A percentile compares a stretch with the other conserved stretches of the same genome.
These are phyloP conservation scores for Eubasilissa splendida DNA, from an alignment of 2,888 invertebrate genomes.

Conservation along the genomic window DNA sequence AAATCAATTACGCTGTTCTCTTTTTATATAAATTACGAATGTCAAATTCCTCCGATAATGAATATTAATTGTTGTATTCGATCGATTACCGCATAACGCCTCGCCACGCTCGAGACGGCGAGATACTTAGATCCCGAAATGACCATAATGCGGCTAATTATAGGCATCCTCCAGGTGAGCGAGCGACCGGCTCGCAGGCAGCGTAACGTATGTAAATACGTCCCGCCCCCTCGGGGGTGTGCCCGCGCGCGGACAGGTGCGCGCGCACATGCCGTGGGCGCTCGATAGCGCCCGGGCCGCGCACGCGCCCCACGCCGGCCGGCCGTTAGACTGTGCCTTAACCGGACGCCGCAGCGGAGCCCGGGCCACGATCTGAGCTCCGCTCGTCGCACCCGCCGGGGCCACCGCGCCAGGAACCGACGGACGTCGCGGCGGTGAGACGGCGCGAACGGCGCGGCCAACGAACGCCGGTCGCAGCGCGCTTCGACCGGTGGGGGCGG, in stretches of 20 bases:
- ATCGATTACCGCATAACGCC: conserved; percentile 9
- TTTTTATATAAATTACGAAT: too few species aligned
- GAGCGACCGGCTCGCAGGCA: conserved; percentile 31
- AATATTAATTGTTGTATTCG: conserved; percentile 1
- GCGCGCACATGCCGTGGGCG: conserved; percentile 49
- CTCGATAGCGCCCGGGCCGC: conserved; percentile 59
- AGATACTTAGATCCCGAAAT: conserved; percentile 28
- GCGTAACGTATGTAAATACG: conserved; percentile 45
- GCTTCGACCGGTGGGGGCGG: conserved; percentile 59
- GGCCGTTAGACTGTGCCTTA: conserved; percentile 60
- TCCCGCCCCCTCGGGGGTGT: conserved; percentile 40
- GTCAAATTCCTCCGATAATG: too few species aligned
- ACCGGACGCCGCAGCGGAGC: conserved; percentile 61
- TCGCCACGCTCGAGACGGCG: background rate
- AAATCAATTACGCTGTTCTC: too few species aligned
- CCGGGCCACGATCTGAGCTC: conserved; percentile 59
- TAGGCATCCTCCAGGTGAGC: conserved; percentile 42
- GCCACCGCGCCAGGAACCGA: conserved; percentile 26
- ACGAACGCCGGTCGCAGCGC: conserved; percentile 61
- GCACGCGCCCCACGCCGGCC: conserved; percentile 61
- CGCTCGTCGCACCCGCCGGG: conserved; percentile 34
- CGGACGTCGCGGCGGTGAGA: conserved; percentile 52
- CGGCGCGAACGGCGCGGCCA: conserved; percentile 41
- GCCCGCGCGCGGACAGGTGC: conserved; percentile 2
- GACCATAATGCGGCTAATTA: conserved; percentile 48